Evolutionary conservation across 2,113 vertebrate species (phyloP).

Genomic region (Phycodurus eques): DNA sequence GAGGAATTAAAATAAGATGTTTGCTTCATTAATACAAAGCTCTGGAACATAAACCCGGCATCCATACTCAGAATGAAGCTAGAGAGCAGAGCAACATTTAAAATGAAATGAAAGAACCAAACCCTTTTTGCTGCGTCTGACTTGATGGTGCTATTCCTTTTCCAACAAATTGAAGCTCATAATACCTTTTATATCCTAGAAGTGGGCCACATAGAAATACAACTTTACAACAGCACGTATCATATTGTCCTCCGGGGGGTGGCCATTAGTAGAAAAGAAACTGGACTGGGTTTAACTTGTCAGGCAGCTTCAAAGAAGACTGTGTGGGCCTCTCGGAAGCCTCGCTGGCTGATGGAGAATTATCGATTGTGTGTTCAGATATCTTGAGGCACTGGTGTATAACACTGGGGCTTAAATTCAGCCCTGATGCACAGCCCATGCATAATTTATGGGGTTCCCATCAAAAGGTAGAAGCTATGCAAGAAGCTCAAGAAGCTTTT

Average conservation of each 20-base stretch:
- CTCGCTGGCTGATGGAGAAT: constrained; percentile 71
- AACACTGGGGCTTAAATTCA: constrained; percentile 71
- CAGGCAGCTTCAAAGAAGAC: constrained; percentile 72
- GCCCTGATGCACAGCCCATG: constrained; percentile 67
- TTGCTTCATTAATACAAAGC: constrained; percentile 66
- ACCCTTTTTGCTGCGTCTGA: constrained; percentile 18
- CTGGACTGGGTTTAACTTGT: constrained; percentile 74
- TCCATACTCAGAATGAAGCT: constrained; percentile 49
- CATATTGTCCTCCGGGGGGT: constrained; percentile 52
- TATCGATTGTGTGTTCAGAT: constrained; percentile 76
- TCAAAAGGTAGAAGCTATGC: constrained; percentile 70
- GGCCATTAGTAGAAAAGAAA: constrained; percentile 66
- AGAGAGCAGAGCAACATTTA: constrained; percentile 54
- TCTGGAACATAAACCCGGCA: constrained; percentile 52
- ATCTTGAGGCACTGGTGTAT: constrained; percentile 72
- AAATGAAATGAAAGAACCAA: constrained; percentile 6
- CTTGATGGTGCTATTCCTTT: constrained; percentile 37
- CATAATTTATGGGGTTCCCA: constrained; percentile 75
- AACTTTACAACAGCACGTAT: constrained; percentile 48
- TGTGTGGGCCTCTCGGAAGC: constrained; percentile 64
- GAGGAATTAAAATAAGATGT: constrained; percentile 68
- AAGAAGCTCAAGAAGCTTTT: constrained; percentile 64
- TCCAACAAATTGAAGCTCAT: constrained; percentile 27
- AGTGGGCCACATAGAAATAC: constrained; percentile 50
- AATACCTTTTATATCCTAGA: constrained; percentile 40